phyloP scores from a whole-genome alignment of 2,797 vertebrate species.

The Limnodromus scolopaceus region DNA sequence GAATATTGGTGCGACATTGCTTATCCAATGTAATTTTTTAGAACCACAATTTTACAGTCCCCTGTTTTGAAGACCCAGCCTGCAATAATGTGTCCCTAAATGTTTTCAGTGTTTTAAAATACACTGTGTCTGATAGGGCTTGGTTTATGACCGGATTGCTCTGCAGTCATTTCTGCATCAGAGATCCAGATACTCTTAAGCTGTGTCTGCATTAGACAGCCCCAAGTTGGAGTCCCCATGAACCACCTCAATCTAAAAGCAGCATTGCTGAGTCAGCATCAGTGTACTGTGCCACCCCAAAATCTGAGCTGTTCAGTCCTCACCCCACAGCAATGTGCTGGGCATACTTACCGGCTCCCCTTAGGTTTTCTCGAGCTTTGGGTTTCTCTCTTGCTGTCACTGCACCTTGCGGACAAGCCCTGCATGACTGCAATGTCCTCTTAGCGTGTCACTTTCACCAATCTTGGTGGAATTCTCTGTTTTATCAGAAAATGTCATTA shows the following conservation, averaged over 20 bases:
- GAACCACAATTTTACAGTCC: background rate
- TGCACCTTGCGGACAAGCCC: background rate
- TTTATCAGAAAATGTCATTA: background rate
- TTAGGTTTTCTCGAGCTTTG: background rate
- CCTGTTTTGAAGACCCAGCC: background rate
- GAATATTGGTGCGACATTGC: background rate
- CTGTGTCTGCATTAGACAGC: background rate
- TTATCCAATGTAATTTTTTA: background rate
- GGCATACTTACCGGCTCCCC: fast-evolving
- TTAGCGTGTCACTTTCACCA: background rate
- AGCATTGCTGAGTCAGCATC: background rate
- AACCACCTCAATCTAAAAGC: background rate
- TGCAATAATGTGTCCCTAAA: too few species aligned
- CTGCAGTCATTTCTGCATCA: background rate
- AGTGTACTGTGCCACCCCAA: fast-evolving
- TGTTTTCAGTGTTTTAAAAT: background rate
- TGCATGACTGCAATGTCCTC: background rate
- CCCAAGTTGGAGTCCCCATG: background rate
- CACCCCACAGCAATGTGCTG: background rate
- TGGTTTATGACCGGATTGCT: background rate
- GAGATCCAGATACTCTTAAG: background rate
- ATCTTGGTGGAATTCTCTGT: background rate
- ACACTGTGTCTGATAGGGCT: background rate
- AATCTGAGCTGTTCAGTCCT: background rate
- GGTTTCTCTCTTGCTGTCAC: background rate